Evolutionary conservation across 2,888 invertebrate genomes (phyloP).

Genomic region (Caenorhabditis afra): DNA sequence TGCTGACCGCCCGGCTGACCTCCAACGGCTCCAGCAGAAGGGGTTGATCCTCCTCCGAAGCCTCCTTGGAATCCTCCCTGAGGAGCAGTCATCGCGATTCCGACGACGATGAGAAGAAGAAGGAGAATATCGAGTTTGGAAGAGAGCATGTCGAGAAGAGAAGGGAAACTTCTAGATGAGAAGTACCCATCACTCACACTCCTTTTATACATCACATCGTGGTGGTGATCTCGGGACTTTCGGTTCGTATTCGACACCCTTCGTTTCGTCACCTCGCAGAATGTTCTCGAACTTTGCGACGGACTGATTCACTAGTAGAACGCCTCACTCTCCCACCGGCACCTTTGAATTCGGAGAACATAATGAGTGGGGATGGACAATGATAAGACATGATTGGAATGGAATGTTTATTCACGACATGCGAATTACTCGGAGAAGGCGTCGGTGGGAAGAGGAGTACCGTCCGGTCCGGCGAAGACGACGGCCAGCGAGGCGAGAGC

Average conservation of each 20-base stretch:
- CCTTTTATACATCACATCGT: constrained; percentile 31
- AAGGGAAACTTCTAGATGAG: constrained; percentile 10
- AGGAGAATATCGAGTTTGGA: constrained; percentile 35
- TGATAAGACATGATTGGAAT: too few relatives aligned
- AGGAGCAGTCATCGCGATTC: constrained; percentile 25
- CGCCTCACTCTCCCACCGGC: too few relatives aligned
- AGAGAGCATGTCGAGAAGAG: constrained; percentile 19
- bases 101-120: constrained; percentile 30
- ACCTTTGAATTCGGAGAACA: too few relatives aligned
- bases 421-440: too few relatives aligned
- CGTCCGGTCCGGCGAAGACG: too few relatives aligned
- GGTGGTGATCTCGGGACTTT: constrained; percentile 33
- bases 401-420: too few relatives aligned
- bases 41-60: constrained; percentile 19
- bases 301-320: neutral
- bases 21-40: constrained; percentile 6
- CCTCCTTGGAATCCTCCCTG: constrained; percentile 22
- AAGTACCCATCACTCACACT: neutral
- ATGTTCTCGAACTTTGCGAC: constrained; percentile 35
- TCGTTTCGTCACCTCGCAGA: too few relatives aligned
- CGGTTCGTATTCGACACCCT: too few relatives aligned
- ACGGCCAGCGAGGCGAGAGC: too few relatives aligned
- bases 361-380: too few relatives aligned
- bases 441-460: too few relatives aligned
- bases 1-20: neutral